These are phyloP conservation scores for Paedocypris sp. DNA, from an alignment of 2,113 vertebrate genomes.

Conservation along the genomic window DNA sequence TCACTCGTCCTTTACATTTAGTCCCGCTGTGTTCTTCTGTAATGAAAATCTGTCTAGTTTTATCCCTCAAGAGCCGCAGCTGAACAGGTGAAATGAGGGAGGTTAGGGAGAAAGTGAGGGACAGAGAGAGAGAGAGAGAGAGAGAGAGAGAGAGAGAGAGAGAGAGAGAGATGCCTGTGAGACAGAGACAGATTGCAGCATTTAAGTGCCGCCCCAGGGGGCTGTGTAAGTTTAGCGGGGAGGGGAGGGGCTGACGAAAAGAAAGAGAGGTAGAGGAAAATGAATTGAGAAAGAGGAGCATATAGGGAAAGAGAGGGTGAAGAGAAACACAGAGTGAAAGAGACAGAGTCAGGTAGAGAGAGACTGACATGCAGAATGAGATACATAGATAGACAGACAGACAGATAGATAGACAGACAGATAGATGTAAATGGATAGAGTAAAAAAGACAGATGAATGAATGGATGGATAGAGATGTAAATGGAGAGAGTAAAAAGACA, in stretches of 20 bases:
- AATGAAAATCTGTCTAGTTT: constrained; percentile 18
- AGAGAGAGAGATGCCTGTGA: constrained; percentile 25
- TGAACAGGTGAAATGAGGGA: constrained; percentile 21
- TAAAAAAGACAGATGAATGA: background rate
- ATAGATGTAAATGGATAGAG: background rate
- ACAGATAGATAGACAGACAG: background rate
- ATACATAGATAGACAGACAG: constrained; percentile 10
- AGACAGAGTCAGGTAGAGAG: constrained; percentile 13
- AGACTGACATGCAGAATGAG: constrained; percentile 36
- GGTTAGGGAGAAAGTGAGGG: background rate
- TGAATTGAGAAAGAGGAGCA: background rate
- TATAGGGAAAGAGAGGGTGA: background rate
- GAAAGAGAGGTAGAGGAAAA: background rate
- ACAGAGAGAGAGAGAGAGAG: background rate
- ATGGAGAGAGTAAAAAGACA: background rate
- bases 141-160: constrained; percentile 30
- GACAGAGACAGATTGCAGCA: constrained; percentile 66
- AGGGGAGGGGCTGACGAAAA: background rate
- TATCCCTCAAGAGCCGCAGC: constrained; percentile 5
- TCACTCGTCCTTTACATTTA: background rate
- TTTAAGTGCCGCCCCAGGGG: constrained; percentile 62
- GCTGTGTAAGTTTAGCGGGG: constrained; percentile 48
- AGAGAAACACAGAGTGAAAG: background rate
- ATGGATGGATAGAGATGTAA: background rate
- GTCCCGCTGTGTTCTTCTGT: constrained; percentile 6